Percentiles rank a stretch among this genome's conserved stretches.
Conservation (phyloP, 53 echinoderm and acorn worm species). For the Astropecten irregularis region DNA sequence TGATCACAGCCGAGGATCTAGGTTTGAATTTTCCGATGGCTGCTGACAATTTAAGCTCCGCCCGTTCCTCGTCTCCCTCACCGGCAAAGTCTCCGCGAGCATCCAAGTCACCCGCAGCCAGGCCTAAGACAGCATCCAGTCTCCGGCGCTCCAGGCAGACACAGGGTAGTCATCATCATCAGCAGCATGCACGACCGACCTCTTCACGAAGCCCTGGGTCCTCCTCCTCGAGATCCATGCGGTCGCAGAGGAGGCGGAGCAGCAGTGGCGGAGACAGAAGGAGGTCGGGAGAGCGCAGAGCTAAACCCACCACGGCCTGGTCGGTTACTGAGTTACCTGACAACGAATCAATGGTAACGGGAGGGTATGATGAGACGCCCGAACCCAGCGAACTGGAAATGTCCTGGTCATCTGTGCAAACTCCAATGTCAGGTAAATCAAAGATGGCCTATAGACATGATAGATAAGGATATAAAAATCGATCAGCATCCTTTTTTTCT, state of each 20-base stretch:
- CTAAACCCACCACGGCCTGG: slow-evolving; percentile 28
- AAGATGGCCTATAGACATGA: too few relatives aligned
- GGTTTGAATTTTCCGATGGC: neutral
- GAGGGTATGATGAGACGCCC: neutral
- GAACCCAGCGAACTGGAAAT: slow-evolving; percentile 30
- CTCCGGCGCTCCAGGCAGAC: neutral
- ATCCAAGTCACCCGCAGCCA: neutral
- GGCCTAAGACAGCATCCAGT: slow-evolving; percentile 17
- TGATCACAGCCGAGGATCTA: slow-evolving; percentile 38
- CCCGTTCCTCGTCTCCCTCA: neutral
- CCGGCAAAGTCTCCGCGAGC: slow-evolving; percentile 26
- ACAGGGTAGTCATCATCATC: neutral
- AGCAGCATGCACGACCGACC: neutral
- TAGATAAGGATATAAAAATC: too few relatives aligned
- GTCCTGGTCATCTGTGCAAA: slow-evolving; percentile 29
- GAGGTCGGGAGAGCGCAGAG: neutral
- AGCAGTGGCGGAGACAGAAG: neutral
- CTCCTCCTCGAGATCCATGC: neutral
- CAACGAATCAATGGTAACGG: neutral
- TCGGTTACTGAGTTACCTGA: slow-evolving; percentile 43
- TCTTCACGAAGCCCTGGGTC: slow-evolving; percentile 10
- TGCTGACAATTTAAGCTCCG: too few relatives aligned
- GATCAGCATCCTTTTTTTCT: too few relatives aligned
- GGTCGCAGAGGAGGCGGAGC: slow-evolving; percentile 2
- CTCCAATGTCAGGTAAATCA: slow-evolving; percentile 29